Conservation (phyloP, 2,888 invertebrate species). For the Stegana nigrithorax region DNA sequence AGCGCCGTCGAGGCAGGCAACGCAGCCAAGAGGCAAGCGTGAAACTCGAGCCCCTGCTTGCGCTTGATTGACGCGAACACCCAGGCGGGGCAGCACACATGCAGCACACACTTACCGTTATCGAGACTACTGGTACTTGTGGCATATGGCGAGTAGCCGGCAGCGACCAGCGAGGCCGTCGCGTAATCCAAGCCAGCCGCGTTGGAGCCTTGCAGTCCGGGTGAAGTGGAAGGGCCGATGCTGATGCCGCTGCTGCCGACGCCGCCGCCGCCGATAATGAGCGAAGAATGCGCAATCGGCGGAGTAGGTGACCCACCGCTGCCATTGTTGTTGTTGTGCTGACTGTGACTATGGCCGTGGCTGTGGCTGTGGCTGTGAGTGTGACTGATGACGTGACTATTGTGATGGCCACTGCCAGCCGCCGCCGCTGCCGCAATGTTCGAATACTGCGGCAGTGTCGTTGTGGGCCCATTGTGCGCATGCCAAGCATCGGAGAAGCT, state of each 20-base stretch:
- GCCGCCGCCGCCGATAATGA: conserved; percentile 37
- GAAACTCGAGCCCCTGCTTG: background rate
- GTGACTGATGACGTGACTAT: background rate
- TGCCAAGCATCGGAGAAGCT: conserved; percentile 63
- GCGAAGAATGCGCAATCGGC: conserved; percentile 50
- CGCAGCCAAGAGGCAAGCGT: too few species aligned
- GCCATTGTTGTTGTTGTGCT: background rate
- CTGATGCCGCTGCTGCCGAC: too few species aligned
- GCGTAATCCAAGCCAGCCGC: conserved; percentile 58
- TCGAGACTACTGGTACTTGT: conserved; percentile 57
- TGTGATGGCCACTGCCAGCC: conserved; percentile 39
- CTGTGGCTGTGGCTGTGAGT: too few species aligned
- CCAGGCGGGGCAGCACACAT: conserved; percentile 34
- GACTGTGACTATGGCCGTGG: background rate
- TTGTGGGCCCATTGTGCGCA: conserved; percentile 44
- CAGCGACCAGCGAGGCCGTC: conserved; percentile 58
- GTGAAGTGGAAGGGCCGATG: conserved; percentile 42
- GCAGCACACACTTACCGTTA: conserved; percentile 60
- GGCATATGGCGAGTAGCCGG: conserved; percentile 61
- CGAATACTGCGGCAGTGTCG: conserved; percentile 63
- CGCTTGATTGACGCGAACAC: conserved; percentile 55
- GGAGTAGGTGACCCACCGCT: conserved; percentile 56
- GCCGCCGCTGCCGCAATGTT: conserved; percentile 57
- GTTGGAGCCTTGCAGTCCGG: conserved; percentile 21
- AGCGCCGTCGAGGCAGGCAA: background rate